Evolutionary conservation across 1,140 invertebrate genomes (phyloP).

Genomic region (Diabrotica virgifera): DNA sequence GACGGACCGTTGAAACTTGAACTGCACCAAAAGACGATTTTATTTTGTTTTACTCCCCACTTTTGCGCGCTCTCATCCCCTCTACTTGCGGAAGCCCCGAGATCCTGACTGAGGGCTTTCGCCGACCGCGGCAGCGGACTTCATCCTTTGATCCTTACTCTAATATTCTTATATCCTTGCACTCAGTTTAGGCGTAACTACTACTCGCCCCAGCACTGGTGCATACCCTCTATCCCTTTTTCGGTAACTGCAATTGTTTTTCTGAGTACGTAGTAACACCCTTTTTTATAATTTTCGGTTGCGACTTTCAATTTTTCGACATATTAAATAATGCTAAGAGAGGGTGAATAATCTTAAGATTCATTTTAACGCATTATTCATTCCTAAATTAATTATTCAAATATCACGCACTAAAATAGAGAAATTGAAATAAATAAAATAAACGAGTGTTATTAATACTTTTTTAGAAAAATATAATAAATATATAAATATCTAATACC

Average conservation of each 20-base stretch:
- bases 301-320: not conserved
- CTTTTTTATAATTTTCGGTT: not conserved
- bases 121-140: not conserved
- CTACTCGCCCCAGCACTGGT: not conserved
- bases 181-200: not conserved
- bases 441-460: too few relatives aligned
- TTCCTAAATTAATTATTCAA: too few relatives aligned
- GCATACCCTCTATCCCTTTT: not conserved
- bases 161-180: constrained; percentile 13
- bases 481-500: too few relatives aligned
- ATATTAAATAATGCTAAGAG: too few relatives aligned
- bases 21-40: constrained; percentile 40
- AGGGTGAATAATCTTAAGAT: too few relatives aligned
- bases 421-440: too few relatives aligned
- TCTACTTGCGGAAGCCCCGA: constrained; percentile 23
- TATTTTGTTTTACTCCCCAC: constrained; percentile 40
- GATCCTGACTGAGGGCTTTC: constrained; percentile 1
- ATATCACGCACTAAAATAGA: too few relatives aligned
- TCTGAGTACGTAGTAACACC: not conserved
- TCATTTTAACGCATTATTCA: too few relatives aligned
- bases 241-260: not conserved
- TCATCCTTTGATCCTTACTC: constrained; percentile 9
- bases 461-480: too few relatives aligned
- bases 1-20: constrained; percentile 29
- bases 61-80: constrained; percentile 30